These are phyloP conservation scores for Chrysaora quinquecirrha DNA, from an alignment of 30 jellyfish, hydroid and myxozoan genomes.

Conservation along the genomic window DNA sequence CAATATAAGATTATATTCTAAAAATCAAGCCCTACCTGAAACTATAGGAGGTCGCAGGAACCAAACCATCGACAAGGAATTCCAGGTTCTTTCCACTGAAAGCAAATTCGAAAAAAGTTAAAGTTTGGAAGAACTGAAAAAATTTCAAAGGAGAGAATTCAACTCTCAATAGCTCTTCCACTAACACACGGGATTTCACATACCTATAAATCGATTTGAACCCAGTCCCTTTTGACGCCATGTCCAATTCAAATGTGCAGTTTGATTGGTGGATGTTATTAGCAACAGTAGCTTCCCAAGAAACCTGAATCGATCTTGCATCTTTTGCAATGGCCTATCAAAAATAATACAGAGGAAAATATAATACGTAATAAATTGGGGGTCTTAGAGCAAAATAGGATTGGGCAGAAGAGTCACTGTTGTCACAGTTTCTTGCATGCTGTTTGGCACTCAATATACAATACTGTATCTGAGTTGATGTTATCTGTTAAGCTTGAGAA, in stretches of 20 bases:
- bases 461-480: too few relatives aligned
- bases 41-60: conserved; percentile 83
- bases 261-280: conserved; percentile 77
- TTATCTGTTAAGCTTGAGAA: too few relatives aligned
- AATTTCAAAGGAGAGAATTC: too few relatives aligned
- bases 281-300: conserved; percentile 85
- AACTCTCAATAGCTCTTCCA: too few relatives aligned
- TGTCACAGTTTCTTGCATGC: too few relatives aligned
- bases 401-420: too few relatives aligned
- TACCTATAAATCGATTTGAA: conserved; percentile 74
- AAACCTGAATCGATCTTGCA: conserved; percentile 52
- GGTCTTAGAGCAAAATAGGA: too few relatives aligned
- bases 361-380: too few relatives aligned
- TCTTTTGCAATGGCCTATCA: conserved; percentile 66
- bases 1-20: too few relatives aligned
- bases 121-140: not conserved
- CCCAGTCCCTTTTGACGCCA: conserved; percentile 70
- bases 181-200: not conserved
- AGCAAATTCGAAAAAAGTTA: not conserved
- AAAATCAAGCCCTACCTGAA: too few relatives aligned
- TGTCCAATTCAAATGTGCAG: conserved; percentile 72
- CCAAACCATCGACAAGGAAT: conserved; percentile 43
- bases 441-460: too few relatives aligned
- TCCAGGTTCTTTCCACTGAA: conserved; percentile 73
- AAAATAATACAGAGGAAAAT: not conserved